phyloP scores from a whole-genome alignment of 2,888 invertebrate genomes.

The Luffia ferchaultella region DNA sequence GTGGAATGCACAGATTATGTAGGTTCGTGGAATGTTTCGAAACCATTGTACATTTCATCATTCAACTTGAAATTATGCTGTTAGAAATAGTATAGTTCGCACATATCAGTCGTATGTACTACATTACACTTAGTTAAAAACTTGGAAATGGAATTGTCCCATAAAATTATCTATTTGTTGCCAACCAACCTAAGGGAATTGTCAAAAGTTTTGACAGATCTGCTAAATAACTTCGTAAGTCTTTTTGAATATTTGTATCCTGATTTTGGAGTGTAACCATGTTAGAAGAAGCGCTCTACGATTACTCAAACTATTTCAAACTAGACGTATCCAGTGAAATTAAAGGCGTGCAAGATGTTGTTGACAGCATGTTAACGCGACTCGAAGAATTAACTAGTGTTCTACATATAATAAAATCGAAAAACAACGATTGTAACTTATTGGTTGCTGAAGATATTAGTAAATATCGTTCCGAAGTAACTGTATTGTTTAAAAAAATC shows the following conservation, averaged over 20 bases:
- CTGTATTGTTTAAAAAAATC: conserved; percentile 59
- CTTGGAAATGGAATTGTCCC: conserved; percentile 35
- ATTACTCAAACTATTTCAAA: conserved; percentile 65
- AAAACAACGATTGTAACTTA: conserved; percentile 47
- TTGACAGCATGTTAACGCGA: conserved; percentile 73
- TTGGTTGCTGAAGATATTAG: conserved; percentile 62
- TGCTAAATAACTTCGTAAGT: conserved; percentile 37
- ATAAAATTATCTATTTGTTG: conserved; percentile 33
- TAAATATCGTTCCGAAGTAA: conserved; percentile 58
- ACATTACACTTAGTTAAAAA: no score
- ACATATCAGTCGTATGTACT: no score
- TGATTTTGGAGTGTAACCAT: conserved; percentile 40
- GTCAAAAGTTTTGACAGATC: conserved; percentile 42
- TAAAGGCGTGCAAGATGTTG: conserved; percentile 67
- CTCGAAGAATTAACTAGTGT: conserved; percentile 72
- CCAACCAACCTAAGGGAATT: conserved; percentile 38
- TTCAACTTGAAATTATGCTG: no score
- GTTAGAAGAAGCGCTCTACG: conserved; percentile 58
- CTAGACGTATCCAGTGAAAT: conserved; percentile 61
- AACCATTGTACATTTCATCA: no score
- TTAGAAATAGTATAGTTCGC: no score
- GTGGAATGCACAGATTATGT: no score
- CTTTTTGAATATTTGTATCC: conserved; percentile 52
- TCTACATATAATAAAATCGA: conserved; percentile 61
- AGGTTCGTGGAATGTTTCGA: no score